Base-by-base conservation (phyloP, 2,113 vertebrate species). In the Hippopotamus amphibius region DNA sequence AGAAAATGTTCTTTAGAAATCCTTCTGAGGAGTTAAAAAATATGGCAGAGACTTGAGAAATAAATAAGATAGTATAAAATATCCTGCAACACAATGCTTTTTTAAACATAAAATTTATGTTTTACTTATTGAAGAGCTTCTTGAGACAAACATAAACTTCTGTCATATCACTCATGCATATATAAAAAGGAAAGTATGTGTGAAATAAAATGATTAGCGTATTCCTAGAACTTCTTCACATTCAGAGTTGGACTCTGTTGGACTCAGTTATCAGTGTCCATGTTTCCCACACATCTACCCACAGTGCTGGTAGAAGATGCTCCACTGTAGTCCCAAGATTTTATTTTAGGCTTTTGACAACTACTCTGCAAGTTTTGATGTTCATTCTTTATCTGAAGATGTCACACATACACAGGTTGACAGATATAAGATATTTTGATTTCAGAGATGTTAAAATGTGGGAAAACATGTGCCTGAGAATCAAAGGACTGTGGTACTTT, bases 11-110 rank as follows among this genome's bases (percentile, higher is more conserved):
- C 41, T 88, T 91, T 55, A 80, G 46, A 65, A 94, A 50, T 79
- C 15, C 13, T 86, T 82, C 41, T 26, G 46, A 87, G 69, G 48
- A 83, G 30, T 87, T 82, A 11, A 71, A 90, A 95, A 91, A 43
- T 68, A 90, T 22, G 37, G 21, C n/a, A 79, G 41, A 79, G 17
- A 88, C 80, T 53, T 66, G 68, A 90, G 79, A 90, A 93, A 93
- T 61, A 88, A 95, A 89, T 94, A 48, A 90, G 88, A 87, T 41
- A 41, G n/a, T 65, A 76, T 65, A 91, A 95, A 85, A 81, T 68
- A 21, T 77, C 33, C 53, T 79, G 14, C 15, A 68, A 37, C 37
- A 37, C 37, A 37, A 37, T 37, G 37, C n/a, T n/a, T n/a, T 37
- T 86, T 77, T 79, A 72, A 95, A 48, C 30, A 9, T 81, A 66